These are phyloP conservation scores for Rhizoglyphus robini DNA, from an alignment of 1,140 invertebrate genomes.

Conservation along the genomic window DNA sequence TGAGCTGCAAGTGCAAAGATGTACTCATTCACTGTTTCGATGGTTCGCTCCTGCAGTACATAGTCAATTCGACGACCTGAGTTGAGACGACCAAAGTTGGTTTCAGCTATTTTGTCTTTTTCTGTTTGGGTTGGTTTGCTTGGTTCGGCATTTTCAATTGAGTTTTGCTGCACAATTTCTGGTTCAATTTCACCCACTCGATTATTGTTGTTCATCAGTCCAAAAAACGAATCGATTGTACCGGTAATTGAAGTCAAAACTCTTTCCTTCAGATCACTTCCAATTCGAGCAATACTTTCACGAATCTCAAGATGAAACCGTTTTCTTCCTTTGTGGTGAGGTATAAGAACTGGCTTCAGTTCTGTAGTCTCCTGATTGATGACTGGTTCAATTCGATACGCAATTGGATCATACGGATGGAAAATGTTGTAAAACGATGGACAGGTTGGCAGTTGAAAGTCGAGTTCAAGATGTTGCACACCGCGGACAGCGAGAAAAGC, in stretches of 20 bases:
- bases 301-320: slow-evolving; percentile 88
- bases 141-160: background rate
- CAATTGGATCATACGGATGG: slow-evolving; percentile 90
- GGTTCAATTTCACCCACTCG: no score
- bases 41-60: slow-evolving; percentile 85
- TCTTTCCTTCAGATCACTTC: slow-evolving; percentile 76
- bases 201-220: slow-evolving; percentile 37
- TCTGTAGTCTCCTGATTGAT: slow-evolving; percentile 58
- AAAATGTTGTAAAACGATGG: slow-evolving; percentile 88
- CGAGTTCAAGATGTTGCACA: slow-evolving; percentile 62
- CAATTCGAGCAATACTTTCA: slow-evolving; percentile 77
- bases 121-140: background rate
- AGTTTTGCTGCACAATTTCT: no score
- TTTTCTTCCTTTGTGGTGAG: slow-evolving; percentile 93
- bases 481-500: slow-evolving; percentile 92
- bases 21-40: slow-evolving; percentile 94
- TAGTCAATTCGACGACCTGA: slow-evolving; percentile 80
- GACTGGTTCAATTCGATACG: slow-evolving; percentile 81
- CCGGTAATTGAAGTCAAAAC: slow-evolving; percentile 68
- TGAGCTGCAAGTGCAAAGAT: slow-evolving; percentile 85
- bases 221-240: slow-evolving; percentile 76
- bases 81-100: slow-evolving; percentile 54
- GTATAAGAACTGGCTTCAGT: slow-evolving; percentile 69
- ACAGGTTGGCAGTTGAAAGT: slow-evolving; percentile 78
- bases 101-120: background rate